phyloP scores from a whole-genome alignment of 2,113 vertebrate genomes.

The Bos javanicus region DNA sequence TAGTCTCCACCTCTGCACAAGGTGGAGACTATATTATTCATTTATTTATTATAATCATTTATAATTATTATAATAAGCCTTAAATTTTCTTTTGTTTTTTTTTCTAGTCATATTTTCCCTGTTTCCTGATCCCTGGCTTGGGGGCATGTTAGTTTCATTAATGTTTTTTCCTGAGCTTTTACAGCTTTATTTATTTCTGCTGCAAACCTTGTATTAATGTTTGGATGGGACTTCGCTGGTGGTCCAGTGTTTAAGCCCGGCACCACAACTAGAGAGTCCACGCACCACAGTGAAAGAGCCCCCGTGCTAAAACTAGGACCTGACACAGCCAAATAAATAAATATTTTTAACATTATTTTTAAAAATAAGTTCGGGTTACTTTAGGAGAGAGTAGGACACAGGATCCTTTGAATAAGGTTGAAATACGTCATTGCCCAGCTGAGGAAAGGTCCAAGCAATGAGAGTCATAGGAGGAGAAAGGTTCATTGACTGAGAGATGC shows the following conservation, averaged over 20 bases:
- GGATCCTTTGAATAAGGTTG: background rate
- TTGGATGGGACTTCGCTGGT: background rate
- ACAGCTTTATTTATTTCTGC: background rate
- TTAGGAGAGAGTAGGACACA: background rate
- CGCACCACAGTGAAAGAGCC: background rate
- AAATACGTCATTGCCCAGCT: background rate
- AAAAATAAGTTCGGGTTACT: background rate
- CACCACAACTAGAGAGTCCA: background rate
- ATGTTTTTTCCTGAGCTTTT: background rate
- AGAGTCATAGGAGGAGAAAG: background rate
- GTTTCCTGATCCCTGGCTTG: background rate
- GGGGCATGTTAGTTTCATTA: background rate
- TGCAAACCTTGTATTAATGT: background rate
- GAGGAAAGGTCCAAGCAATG: background rate
- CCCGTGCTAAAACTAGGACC: background rate
- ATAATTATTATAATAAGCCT: background rate
- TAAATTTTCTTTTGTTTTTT: background rate
- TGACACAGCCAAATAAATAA: background rate
- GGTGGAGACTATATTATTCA: background rate
- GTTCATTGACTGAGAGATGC: background rate
- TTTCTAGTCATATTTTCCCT: background rate
- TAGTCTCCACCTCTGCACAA: background rate
- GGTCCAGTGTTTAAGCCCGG: background rate
- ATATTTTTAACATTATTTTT: background rate
- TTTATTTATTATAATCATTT: background rate